These are phyloP conservation scores for Istiophorus platypterus DNA, from an alignment of 2,113 vertebrate species.

Conservation along the genomic window DNA sequence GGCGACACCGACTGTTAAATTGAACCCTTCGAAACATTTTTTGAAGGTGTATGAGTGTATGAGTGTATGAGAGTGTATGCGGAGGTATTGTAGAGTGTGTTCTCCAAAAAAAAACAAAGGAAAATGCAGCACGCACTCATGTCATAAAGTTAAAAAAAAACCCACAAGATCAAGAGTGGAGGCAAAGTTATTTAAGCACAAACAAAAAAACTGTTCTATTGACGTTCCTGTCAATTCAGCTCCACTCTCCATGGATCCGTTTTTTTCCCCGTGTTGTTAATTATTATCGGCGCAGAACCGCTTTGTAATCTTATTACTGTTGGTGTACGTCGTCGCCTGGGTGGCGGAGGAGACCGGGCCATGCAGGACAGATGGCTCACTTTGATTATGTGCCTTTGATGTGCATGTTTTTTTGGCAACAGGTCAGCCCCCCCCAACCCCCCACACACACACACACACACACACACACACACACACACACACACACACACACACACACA, in stretches of 20 bases:
- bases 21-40: not conserved
- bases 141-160: not conserved
- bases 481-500: too few species aligned
- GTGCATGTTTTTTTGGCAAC: constrained; percentile 52
- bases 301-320: constrained; percentile 27
- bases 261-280: not conserved
- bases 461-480: too few species aligned
- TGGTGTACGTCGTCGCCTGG: constrained; percentile 23
- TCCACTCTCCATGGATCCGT: not conserved
- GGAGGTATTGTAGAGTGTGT: not conserved
- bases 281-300: not conserved
- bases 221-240: not conserved
- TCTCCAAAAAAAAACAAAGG: not conserved
- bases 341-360: constrained; percentile 19
- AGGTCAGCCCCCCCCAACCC: constrained; percentile 24
- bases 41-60: not conserved
- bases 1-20: not conserved
- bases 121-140: not conserved
- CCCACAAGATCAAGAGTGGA: not conserved
- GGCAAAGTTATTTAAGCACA: not conserved
- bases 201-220: not conserved
- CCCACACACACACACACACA: too few species aligned
- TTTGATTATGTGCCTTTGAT: constrained; percentile 73
- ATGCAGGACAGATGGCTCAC: constrained; percentile 66
- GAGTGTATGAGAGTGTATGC: not conserved